phyloP scores from a whole-genome alignment of 2,113 vertebrate species.

The Tauraco erythrolophus region DNA sequence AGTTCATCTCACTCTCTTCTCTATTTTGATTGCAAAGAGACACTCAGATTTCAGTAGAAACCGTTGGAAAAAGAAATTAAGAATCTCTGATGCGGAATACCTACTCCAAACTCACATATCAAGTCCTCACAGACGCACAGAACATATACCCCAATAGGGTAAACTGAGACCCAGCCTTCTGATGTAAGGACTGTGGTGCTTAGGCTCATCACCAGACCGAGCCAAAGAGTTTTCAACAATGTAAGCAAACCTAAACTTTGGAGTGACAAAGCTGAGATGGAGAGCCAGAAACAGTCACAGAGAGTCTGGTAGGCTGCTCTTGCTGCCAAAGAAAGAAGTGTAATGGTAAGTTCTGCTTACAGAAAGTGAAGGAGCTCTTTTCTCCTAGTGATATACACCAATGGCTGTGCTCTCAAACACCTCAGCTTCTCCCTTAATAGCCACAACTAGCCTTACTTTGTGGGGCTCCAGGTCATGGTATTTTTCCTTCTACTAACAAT shows the following conservation, averaged over 20 bases:
- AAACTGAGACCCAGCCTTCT: not conserved
- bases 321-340: not conserved
- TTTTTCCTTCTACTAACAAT: not conserved
- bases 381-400: not conserved
- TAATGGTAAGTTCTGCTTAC: not conserved
- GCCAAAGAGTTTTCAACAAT: not conserved
- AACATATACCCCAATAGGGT: not conserved
- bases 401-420: not conserved
- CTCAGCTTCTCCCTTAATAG: not conserved
- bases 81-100: not conserved
- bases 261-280: not conserved
- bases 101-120: not conserved
- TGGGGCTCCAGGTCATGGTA: rapidly evolving
- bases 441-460: not conserved
- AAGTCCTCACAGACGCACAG: not conserved
- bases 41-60: not conserved
- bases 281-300: not conserved
- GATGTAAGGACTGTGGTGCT: not conserved
- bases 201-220: not conserved
- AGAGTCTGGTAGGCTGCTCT: not conserved
- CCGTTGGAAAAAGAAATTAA: not conserved
- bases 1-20: not conserved
- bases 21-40: not conserved
- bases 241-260: not conserved
- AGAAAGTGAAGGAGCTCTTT: not conserved